Percentiles rank a stretch among this genome's conserved stretches.
These are phyloP conservation scores for Cossypha caffra DNA, from an alignment of 2,797 vertebrate genomes.

Conservation along the genomic window DNA sequence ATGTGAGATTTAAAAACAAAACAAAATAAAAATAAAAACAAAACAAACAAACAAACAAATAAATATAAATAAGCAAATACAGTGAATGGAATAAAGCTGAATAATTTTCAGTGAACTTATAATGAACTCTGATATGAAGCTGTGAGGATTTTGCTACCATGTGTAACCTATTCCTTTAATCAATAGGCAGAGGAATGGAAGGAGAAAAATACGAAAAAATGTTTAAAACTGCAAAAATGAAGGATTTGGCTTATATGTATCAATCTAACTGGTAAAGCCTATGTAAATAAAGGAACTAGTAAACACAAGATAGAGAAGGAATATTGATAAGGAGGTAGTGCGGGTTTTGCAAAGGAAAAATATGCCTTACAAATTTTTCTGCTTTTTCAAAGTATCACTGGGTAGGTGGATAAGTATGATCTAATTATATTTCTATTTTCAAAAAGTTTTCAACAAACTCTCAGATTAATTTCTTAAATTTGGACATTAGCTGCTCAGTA, in stretches of 20 bases:
- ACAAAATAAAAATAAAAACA: too few relatives aligned
- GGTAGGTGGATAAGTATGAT: background rate
- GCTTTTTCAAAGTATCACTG: background rate
- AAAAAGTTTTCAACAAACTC: background rate
- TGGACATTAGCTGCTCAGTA: background rate
- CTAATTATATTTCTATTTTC: background rate
- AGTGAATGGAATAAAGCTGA: background rate
- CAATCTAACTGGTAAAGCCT: background rate
- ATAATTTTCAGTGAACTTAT: background rate
- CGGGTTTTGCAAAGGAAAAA: background rate
- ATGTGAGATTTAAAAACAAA: background rate
- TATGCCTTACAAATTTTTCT: background rate
- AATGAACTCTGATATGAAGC: background rate
- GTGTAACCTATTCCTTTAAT: background rate
- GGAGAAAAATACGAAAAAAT: background rate
- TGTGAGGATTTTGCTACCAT: background rate
- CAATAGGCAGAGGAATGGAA: background rate
- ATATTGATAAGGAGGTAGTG: background rate
- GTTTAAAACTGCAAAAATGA: background rate
- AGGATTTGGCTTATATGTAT: background rate
- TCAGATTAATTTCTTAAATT: background rate
- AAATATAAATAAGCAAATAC: background rate
- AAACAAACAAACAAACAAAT: background rate
- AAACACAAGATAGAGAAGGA: background rate
- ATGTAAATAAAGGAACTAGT: background rate